phyloP scores from a whole-genome alignment of 2,888 invertebrate genomes.

The Tipula unca region DNA sequence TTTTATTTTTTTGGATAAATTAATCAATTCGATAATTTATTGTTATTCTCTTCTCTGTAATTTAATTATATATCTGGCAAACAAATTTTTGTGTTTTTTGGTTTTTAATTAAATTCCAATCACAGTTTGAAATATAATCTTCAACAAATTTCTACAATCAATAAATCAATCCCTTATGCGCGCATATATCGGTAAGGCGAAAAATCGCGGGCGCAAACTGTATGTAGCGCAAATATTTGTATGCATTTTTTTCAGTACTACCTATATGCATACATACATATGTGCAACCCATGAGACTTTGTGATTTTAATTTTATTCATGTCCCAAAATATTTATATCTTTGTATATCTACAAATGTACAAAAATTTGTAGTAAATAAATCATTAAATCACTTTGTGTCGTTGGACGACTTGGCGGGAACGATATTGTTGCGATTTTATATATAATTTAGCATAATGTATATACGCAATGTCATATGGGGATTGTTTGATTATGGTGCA shows the following conservation, averaged over 20 bases:
- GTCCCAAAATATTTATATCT: neutral
- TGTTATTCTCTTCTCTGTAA: neutral
- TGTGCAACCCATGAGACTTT: neutral
- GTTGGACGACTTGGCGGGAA: neutral
- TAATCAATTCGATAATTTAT: neutral
- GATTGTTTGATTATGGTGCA: neutral
- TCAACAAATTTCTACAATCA: neutral
- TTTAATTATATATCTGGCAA: neutral
- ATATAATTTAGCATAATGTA: neutral
- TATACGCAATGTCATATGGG: neutral
- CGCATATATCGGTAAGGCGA: neutral
- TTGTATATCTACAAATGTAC: neutral
- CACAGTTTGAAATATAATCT: neutral
- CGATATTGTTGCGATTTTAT: neutral
- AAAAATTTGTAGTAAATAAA: neutral
- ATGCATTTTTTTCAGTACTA: neutral
- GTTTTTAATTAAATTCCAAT: neutral
- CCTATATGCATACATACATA: neutral
- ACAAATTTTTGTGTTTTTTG: neutral
- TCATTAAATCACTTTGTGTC: neutral
- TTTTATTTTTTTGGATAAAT: neutral
- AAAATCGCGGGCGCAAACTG: neutral
- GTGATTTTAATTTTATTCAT: neutral
- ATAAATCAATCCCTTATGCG: neutral
- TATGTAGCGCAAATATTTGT: neutral